Evolutionary conservation across 2,113 vertebrate genomes (phyloP).

Genomic region (Alethe castanea): DNA sequence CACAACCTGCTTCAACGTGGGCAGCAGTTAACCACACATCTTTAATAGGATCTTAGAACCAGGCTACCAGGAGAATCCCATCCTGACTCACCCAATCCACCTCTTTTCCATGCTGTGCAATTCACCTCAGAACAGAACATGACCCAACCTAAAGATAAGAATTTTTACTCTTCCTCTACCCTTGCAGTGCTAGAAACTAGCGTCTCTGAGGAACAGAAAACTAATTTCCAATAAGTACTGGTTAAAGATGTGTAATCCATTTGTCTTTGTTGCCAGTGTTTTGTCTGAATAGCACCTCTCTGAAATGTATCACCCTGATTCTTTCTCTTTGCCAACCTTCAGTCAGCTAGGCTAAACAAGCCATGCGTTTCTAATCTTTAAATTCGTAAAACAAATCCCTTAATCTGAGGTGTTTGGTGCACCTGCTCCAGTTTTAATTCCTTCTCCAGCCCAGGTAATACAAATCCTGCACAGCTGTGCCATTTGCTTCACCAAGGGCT

Average conservation of each 20-base stretch:
- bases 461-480: accelerated
- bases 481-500: not conserved
- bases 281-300: not conserved
- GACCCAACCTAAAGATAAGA: not conserved
- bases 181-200: not conserved
- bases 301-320: not conserved
- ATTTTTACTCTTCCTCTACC: not conserved
- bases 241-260: not conserved
- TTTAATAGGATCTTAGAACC: not conserved
- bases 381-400: not conserved
- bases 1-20: not conserved
- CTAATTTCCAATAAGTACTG: not conserved
- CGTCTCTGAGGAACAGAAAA: not conserved
- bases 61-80: not conserved
- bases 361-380: not conserved
- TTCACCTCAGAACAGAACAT: not conserved
- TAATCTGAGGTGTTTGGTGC: not conserved
- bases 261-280: not conserved
- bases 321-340: not conserved
- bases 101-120: not conserved
- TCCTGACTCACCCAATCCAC: not conserved
- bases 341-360: not conserved
- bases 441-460: not conserved
- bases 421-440: not conserved
- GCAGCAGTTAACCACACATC: not conserved